These are phyloP conservation scores for Agrochola litura DNA, from an alignment of 2,888 invertebrate genomes.

Conservation along the genomic window DNA sequence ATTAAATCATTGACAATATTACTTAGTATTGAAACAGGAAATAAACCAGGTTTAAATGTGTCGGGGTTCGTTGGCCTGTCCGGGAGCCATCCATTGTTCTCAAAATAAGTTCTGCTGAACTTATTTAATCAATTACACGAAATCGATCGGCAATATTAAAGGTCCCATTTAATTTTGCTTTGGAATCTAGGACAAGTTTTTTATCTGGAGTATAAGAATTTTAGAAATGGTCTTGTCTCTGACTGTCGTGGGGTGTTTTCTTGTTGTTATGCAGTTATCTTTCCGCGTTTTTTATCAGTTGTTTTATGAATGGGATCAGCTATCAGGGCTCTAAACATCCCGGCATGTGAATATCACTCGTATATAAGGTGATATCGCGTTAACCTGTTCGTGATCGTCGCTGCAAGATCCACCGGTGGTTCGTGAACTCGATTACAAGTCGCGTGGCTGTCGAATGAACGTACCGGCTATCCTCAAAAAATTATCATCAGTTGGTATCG, in stretches of 20 bases:
- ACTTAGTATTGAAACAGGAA: constrained; percentile 42
- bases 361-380: constrained; percentile 73
- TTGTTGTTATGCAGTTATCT: constrained; percentile 27
- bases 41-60: constrained; percentile 43
- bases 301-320: constrained; percentile 69
- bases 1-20: constrained; percentile 38
- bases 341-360: constrained; percentile 77
- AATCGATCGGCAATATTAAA: constrained; percentile 10
- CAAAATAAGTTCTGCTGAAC: constrained; percentile 57
- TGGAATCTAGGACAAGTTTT: not conserved
- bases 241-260: constrained; percentile 1
- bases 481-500: constrained; percentile 81
- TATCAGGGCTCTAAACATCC: constrained; percentile 62
- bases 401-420: constrained; percentile 71
- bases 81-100: constrained; percentile 46
- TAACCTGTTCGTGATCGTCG: constrained; percentile 80
- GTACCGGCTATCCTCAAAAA: constrained; percentile 83
- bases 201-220: not conserved
- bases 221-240: not conserved
- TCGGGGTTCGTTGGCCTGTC: constrained; percentile 53
- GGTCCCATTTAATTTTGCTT: not conserved
- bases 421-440: constrained; percentile 80
- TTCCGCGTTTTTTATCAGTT: constrained; percentile 36
- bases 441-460: constrained; percentile 84
- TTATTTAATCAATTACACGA: constrained; percentile 34